These are phyloP conservation scores for Helicoverpa zea DNA, from an alignment of 1,140 invertebrate species.

Conservation along the genomic window DNA sequence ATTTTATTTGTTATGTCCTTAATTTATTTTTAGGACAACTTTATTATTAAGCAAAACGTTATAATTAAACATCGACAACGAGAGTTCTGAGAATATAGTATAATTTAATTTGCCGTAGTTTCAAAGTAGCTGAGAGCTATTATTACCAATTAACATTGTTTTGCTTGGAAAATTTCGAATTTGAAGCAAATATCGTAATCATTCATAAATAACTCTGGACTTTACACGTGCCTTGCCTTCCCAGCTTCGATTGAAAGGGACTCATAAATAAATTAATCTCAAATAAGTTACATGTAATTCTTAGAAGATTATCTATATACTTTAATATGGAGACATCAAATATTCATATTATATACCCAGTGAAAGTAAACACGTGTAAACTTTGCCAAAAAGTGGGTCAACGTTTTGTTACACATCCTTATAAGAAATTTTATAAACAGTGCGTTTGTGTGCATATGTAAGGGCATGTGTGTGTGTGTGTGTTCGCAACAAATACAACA, in stretches of 20 bases:
- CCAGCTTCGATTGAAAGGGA: too few species aligned
- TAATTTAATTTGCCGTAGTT: conserved; percentile 5
- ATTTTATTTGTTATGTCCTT: too few species aligned
- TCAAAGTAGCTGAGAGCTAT: background rate
- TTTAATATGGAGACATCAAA: background rate
- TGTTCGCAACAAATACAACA: conserved; percentile 39
- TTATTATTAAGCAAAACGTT: background rate
- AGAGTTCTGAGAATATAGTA: background rate
- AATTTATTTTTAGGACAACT: too few species aligned
- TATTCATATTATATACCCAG: background rate
- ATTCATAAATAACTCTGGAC: background rate
- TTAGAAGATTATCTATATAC: conserved; percentile 8
- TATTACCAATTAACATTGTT: background rate
- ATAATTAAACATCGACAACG: background rate
- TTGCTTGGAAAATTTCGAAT: background rate
- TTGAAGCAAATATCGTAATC: too few species aligned
- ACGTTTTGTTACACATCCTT: conserved; percentile 21
- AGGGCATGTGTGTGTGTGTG: background rate
- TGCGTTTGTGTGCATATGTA: background rate
- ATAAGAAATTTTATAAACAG: background rate
- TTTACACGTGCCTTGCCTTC: background rate
- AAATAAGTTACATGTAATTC: background rate
- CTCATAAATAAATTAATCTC: background rate
- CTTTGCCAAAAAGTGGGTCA: conserved; percentile 14
- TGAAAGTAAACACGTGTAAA: conserved; percentile 24